These are phyloP conservation scores for Mustela nigripes DNA, from an alignment of 2,113 vertebrate genomes.

Conservation along the genomic window DNA sequence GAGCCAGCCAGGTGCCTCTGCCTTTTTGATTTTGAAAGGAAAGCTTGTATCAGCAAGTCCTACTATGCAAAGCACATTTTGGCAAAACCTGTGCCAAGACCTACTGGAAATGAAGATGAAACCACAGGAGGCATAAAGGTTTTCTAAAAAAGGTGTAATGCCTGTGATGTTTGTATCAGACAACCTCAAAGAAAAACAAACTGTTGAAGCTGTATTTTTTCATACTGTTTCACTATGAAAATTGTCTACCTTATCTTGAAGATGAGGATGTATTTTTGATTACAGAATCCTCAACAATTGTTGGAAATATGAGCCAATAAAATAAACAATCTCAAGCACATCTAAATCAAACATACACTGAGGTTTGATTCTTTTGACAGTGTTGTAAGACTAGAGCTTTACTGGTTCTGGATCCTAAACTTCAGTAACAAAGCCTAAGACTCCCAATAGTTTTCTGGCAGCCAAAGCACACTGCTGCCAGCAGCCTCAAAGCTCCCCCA, in stretches of 20 bases:
- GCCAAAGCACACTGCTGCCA: neutral
- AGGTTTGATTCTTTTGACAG: neutral
- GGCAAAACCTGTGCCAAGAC: neutral
- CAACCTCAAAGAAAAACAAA: slow-evolving; percentile 23
- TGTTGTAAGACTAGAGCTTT: neutral
- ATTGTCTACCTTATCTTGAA: neutral
- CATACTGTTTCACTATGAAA: neutral
- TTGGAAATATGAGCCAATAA: slow-evolving; percentile 25
- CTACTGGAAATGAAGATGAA: neutral
- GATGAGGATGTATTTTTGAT: neutral
- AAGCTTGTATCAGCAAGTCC: neutral
- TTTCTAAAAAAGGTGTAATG: neutral
- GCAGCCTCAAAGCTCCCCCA: neutral
- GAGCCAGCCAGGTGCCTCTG: neutral
- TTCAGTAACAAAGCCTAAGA: neutral
- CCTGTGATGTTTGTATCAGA: neutral
- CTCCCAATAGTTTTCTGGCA: neutral
- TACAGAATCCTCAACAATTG: neutral
- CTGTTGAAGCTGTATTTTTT: neutral
- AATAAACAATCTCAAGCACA: slow-evolving; percentile 47
- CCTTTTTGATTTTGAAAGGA: slow-evolving; percentile 42
- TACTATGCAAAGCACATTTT: neutral
- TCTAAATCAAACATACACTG: neutral
- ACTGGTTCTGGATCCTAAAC: neutral
- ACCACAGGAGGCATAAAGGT: neutral